phyloP scores from a whole-genome alignment of 1,140 invertebrate genomes.

The Trachymyrmex septentrionalis region DNA sequence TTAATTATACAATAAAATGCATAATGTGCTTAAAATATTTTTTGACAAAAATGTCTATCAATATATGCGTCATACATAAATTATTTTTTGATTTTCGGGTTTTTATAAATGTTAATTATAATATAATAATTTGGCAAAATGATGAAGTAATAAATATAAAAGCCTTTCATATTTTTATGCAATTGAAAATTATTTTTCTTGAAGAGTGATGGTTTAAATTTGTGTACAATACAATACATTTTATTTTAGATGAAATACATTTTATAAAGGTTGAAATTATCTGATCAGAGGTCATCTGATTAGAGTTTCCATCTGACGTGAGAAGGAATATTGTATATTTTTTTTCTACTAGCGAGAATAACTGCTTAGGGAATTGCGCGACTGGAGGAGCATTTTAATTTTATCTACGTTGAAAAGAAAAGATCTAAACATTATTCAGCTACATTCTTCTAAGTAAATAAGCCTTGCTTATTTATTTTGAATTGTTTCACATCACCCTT shows the following conservation, averaged over 20 bases:
- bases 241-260: constrained; percentile 49
- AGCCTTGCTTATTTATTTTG: constrained; percentile 3
- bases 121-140: neutral
- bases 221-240: neutral
- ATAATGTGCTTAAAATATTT: neutral
- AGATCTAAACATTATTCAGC: neutral
- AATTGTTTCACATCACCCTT: constrained; percentile 11
- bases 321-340: neutral
- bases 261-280: neutral
- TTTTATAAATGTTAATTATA: neutral
- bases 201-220: neutral
- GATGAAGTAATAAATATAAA: neutral
- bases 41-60: neutral
- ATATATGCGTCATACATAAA: neutral
- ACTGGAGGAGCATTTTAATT: constrained; percentile 55
- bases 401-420: constrained; percentile 18
- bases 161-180: constrained; percentile 18
- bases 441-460: constrained; percentile 39
- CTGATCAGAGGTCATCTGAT: no score
- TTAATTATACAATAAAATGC: constrained; percentile 30
- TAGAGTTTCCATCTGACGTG: constrained; percentile 46
- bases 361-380: neutral
- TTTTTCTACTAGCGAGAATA: neutral
- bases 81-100: neutral
- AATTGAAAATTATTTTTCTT: neutral